Evolutionary conservation across 1,140 invertebrate genomes (phyloP).

Genomic region (Bacillus rossius): DNA sequence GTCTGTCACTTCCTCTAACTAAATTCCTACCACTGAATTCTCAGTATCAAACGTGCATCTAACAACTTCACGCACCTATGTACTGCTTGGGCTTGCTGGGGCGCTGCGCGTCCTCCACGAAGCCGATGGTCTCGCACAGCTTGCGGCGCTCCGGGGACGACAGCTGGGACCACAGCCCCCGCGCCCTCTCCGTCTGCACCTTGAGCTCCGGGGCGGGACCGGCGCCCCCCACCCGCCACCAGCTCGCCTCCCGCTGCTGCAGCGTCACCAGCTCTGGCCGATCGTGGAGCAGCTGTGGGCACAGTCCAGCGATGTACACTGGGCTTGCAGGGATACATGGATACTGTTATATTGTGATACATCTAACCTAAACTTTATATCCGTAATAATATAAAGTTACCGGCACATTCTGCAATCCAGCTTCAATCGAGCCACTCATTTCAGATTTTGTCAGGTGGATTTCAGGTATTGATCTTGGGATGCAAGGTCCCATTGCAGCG

Average conservation of each 20-base stretch:
- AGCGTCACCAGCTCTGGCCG: conserved; percentile 50
- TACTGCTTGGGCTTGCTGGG: conserved; percentile 50
- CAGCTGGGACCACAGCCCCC: conserved; percentile 57
- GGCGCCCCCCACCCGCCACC: conserved; percentile 41
- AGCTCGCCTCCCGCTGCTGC: conserved; percentile 45
- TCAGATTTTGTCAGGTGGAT: neutral
- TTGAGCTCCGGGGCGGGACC: conserved; percentile 25
- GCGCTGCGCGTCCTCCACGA: conserved; percentile 40
- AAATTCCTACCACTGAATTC: too few relatives aligned
- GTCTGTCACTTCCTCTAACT: too few relatives aligned
- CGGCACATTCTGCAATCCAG: too few relatives aligned
- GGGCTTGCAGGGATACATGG: too few relatives aligned
- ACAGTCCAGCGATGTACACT: too few relatives aligned
- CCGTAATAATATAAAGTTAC: too few relatives aligned
- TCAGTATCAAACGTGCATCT: too few relatives aligned
- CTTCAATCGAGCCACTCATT: neutral
- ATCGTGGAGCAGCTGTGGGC: conserved; percentile 49
- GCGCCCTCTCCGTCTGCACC: conserved; percentile 42
- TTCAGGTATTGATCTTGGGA: too few relatives aligned
- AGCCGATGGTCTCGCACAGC: conserved; percentile 56
- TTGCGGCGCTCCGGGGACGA: conserved; percentile 57
- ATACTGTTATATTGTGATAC: too few relatives aligned
- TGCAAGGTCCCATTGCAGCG: too few relatives aligned
- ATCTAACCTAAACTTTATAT: too few relatives aligned
- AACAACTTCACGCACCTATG: conserved; percentile 45